Evolutionary conservation across 2,113 vertebrate species (phyloP).

Genomic region (Nymphicus hollandicus): DNA sequence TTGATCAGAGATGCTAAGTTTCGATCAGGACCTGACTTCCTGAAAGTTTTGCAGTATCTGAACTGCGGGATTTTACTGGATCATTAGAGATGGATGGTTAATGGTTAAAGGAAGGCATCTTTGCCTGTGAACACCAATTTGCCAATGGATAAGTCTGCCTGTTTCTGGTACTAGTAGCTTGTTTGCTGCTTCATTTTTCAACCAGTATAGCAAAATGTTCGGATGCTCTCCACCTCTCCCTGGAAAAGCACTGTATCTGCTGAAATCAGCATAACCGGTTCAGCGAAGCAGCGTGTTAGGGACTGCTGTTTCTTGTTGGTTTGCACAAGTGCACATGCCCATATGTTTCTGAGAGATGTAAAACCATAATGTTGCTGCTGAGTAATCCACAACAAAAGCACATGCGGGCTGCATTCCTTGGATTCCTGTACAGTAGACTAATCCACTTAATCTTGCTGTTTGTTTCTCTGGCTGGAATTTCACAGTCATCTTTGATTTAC

Average conservation of each 20-base stretch:
- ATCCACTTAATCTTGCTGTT: constrained; percentile 77
- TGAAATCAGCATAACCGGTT: constrained; percentile 12
- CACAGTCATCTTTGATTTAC: constrained; percentile 76
- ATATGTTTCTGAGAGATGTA: constrained; percentile 69
- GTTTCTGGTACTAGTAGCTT: neutral
- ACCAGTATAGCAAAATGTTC: neutral
- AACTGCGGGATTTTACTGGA: neutral
- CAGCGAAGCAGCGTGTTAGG: neutral
- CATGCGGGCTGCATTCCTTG: constrained; percentile 66
- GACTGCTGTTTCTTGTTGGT: constrained; percentile 44
- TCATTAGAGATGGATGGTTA: neutral
- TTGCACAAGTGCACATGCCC: constrained; percentile 59
- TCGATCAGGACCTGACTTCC: neutral
- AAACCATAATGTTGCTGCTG: constrained; percentile 69
- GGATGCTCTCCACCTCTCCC: neutral
- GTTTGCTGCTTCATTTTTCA: neutral
- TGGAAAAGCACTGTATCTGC: neutral
- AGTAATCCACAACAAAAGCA: constrained; percentile 77
- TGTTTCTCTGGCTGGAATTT: constrained; percentile 69
- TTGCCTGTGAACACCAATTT: neutral
- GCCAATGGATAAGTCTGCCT: neutral
- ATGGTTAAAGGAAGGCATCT: neutral
- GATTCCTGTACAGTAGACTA: constrained; percentile 80
- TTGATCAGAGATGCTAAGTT: neutral
- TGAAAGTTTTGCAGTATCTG: neutral